Conservation (phyloP, 2,113 vertebrate species). For the Anguilla japonica region DNA sequence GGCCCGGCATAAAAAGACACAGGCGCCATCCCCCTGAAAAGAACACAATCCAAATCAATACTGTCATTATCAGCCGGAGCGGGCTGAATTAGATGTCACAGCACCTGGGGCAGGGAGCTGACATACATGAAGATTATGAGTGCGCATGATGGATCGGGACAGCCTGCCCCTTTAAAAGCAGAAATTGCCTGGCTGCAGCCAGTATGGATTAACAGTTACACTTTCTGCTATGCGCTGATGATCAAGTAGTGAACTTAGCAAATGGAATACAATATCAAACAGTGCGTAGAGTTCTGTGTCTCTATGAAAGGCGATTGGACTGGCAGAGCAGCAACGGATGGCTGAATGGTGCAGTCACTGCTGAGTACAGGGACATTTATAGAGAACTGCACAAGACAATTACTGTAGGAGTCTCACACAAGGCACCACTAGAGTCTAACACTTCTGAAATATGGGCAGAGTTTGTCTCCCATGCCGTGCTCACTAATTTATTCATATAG, state of each 20-base stretch:
- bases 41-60: conserved; percentile 61
- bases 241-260: conserved; percentile 43
- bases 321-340: conserved; percentile 13
- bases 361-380: conserved; percentile 2
- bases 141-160: conserved; percentile 46
- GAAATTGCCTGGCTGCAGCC: conserved; percentile 31
- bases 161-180: conserved; percentile 38
- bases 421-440: neutral
- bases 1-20: conserved; percentile 43
- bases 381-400: conserved; percentile 4
- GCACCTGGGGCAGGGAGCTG: conserved; percentile 47
- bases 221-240: conserved; percentile 35
- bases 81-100: conserved; percentile 65
- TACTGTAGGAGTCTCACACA: neutral
- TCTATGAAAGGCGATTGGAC: conserved; percentile 39
- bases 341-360: neutral
- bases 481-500: neutral
- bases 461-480: neutral
- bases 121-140: conserved; percentile 57
- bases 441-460: neutral
- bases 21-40: conserved; percentile 32
- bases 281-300: conserved; percentile 27
- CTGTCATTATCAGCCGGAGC: conserved; percentile 57
- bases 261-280: conserved; percentile 45
- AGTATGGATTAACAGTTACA: conserved; percentile 43